phyloP scores from a whole-genome alignment of 2,113 vertebrate species.

The Promerops cafer region DNA sequence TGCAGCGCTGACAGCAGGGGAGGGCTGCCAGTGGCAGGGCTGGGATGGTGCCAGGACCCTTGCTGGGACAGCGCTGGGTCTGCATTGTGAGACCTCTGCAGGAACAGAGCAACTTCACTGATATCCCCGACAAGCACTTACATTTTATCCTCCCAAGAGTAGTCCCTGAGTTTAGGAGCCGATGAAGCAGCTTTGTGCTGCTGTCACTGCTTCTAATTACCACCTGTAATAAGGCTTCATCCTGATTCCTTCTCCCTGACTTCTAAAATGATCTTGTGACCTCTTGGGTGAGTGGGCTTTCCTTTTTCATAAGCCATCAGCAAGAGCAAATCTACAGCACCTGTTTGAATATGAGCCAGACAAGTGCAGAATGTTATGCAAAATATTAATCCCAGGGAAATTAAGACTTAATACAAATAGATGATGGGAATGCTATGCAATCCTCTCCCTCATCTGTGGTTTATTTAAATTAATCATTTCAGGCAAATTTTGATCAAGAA shows the following conservation, averaged over 20 bases:
- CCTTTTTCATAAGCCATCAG: not conserved
- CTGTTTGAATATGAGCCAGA: not conserved
- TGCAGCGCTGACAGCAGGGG: slow-evolving; percentile 4
- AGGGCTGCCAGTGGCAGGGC: not conserved
- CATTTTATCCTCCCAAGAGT: not conserved
- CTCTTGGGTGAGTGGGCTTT: not conserved
- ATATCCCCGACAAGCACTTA: not conserved
- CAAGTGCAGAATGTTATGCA: not conserved
- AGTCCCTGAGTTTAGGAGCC: not conserved
- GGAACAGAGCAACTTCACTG: not conserved
- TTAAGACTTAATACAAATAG: not conserved
- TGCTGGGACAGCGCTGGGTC: not conserved
- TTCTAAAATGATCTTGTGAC: not conserved
- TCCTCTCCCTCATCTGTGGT: not conserved
- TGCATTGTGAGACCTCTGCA: not conserved
- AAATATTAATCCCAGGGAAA: not conserved
- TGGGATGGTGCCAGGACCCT: slow-evolving; percentile 19
- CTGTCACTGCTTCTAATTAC: slow-evolving; percentile 41
- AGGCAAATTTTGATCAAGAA: not conserved
- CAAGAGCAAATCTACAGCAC: not conserved
- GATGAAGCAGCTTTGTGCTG: not conserved
- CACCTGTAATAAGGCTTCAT: not conserved
- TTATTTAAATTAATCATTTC: not conserved
- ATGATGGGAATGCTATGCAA: not conserved
- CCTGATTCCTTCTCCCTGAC: not conserved